phyloP scores from a whole-genome alignment of 2,113 vertebrate species.

The Bujurquina vittata region DNA sequence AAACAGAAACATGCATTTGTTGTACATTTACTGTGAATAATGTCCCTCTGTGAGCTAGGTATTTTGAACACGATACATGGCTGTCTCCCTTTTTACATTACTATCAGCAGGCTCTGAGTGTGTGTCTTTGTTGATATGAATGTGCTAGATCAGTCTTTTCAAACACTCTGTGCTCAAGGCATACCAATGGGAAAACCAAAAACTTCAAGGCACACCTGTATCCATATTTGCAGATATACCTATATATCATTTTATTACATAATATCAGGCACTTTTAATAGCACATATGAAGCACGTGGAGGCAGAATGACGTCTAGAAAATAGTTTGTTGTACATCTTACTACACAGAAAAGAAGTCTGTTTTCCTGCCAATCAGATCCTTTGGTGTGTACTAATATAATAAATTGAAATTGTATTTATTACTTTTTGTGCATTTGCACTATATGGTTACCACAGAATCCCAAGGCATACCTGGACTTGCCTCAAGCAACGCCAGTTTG shows the following conservation, averaged over 20 bases:
- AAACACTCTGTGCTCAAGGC: neutral
- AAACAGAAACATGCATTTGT: neutral
- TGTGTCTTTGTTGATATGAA: neutral
- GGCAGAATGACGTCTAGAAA: neutral
- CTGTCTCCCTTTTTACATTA: neutral
- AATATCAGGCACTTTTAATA: no score
- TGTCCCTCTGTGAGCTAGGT: neutral
- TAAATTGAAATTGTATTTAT: neutral
- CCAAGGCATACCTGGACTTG: neutral
- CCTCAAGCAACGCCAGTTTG: neutral
- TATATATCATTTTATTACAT: neutral
- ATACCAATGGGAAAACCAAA: no score
- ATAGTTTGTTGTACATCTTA: neutral
- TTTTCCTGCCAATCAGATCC: neutral
- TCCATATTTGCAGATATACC: neutral
- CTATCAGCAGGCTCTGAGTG: neutral
- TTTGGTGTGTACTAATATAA: neutral
- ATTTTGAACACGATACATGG: neutral
- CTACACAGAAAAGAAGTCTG: neutral
- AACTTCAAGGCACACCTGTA: neutral
- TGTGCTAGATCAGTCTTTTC: neutral
- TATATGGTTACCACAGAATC: neutral
- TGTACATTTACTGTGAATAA: neutral
- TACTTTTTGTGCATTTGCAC: neutral
- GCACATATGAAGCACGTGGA: neutral